A percentile compares a stretch with the other conserved stretches of the same genome.
These are phyloP conservation scores for Stenopsyche tienmushanensis DNA, from an alignment of 1,140 invertebrate genomes.

Conservation along the genomic window DNA sequence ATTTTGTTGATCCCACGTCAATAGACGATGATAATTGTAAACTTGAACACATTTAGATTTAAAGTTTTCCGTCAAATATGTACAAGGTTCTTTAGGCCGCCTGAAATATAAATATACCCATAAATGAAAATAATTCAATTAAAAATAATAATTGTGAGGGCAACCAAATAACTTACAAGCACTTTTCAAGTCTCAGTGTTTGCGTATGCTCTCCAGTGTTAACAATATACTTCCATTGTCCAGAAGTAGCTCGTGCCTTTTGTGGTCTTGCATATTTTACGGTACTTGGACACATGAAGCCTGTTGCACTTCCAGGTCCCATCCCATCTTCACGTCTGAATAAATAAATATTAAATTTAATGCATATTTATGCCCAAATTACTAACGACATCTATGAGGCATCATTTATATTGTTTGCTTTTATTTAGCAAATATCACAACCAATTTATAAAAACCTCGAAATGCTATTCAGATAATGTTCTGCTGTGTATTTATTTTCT, in stretches of 20 bases:
- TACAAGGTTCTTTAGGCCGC: constrained; percentile 71
- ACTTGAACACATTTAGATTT: constrained; percentile 81
- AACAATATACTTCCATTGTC: constrained; percentile 85
- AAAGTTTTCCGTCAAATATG: constrained; percentile 77
- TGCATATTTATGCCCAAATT: too few relatives aligned
- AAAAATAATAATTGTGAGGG: constrained; percentile 5
- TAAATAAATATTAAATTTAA: constrained; percentile 24
- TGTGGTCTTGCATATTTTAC: constrained; percentile 82
- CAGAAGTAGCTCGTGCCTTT: constrained; percentile 75
- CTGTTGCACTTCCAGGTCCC: constrained; percentile 60
- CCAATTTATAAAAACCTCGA: constrained; percentile 46
- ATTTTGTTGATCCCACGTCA: constrained; percentile 79
- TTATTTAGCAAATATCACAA: background rate
- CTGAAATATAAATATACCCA: constrained; percentile 52
- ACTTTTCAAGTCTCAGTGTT: constrained; percentile 80
- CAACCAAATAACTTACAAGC: constrained; percentile 67
- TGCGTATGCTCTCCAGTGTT: constrained; percentile 85
- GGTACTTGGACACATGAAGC: constrained; percentile 78
- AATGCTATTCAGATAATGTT: constrained; percentile 59
- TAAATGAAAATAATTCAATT: background rate
- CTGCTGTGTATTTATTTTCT: constrained; percentile 59
- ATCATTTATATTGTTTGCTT: background rate
- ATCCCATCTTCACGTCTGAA: constrained; percentile 57
- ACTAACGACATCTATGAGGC: background rate
- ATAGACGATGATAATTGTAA: constrained; percentile 81